A percentile compares a stretch with the other conserved stretches of the same genome.
These are phyloP conservation scores for Rhyacophila evoluta DNA, from an alignment of 2,888 invertebrate species.

Conservation along the genomic window DNA sequence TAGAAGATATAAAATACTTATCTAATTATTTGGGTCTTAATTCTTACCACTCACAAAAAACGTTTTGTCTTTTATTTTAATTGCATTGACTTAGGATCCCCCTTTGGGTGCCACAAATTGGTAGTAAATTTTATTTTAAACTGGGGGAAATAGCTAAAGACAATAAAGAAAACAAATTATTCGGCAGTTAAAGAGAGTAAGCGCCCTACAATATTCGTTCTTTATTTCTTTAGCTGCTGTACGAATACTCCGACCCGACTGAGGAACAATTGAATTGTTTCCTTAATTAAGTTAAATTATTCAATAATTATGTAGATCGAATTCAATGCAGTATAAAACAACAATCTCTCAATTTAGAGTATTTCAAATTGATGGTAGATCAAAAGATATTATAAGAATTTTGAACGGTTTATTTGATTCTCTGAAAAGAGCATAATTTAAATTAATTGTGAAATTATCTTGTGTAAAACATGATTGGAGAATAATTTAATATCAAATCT, in stretches of 20 bases:
- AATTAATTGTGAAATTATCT: too few species aligned
- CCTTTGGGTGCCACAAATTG: slow-evolving; percentile 49
- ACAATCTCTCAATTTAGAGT: not conserved
- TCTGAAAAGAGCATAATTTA: too few species aligned
- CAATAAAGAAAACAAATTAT: slow-evolving; percentile 54
- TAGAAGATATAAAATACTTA: not conserved
- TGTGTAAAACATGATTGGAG: too few species aligned
- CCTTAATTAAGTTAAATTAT: slow-evolving; percentile 10
- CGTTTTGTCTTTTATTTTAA: slow-evolving; percentile 51
- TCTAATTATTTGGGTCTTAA: slow-evolving; percentile 48
- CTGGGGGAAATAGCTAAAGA: slow-evolving; percentile 43
- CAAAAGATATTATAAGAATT: not conserved
- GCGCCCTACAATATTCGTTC: slow-evolving; percentile 6
- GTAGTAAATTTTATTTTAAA: slow-evolving; percentile 52
- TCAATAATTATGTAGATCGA: slow-evolving; percentile 17
- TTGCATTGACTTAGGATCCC: slow-evolving; percentile 49
- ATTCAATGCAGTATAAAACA: not conserved
- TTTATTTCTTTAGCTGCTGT: not conserved
- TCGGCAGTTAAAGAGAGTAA: slow-evolving; percentile 27
- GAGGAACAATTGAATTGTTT: slow-evolving; percentile 4
- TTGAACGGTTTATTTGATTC: not conserved
- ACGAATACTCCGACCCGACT: not conserved
- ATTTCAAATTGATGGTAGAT: not conserved
- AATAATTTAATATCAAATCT: too few species aligned
- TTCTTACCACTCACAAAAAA: slow-evolving; percentile 39